A percentile compares a stretch with the other conserved stretches of the same genome.
These are phyloP conservation scores for Drosophila eugracilis DNA, from an alignment of 1,140 invertebrate species.

Conservation along the genomic window DNA sequence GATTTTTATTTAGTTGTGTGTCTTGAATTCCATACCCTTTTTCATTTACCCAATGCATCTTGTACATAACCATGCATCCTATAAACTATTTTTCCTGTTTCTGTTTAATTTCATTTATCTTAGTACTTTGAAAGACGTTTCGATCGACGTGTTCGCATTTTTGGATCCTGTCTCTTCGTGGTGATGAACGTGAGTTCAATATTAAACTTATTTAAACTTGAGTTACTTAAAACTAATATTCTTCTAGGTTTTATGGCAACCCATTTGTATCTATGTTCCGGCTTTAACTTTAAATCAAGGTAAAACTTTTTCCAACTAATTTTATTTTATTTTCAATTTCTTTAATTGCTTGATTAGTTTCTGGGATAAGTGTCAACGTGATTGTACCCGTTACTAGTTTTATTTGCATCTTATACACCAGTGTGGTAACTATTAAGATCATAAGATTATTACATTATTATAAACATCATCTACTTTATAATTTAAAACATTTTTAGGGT, in stretches of 20 bases:
- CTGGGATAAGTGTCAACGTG: constrained; percentile 89
- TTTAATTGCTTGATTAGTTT: constrained; percentile 86
- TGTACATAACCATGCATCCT: constrained; percentile 39
- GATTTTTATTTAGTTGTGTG: constrained; percentile 36
- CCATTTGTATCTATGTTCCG: constrained; percentile 93
- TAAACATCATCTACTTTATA: background rate
- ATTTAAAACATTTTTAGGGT: constrained; percentile 86
- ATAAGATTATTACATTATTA: background rate
- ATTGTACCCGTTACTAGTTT: constrained; percentile 89
- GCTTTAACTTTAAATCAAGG: constrained; percentile 92
- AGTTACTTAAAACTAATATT: background rate
- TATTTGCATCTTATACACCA: constrained; percentile 93
- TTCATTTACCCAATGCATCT: constrained; percentile 2
- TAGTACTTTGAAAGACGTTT: constrained; percentile 93
- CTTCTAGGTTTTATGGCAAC: constrained; percentile 87
- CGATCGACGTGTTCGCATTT: constrained; percentile 88
- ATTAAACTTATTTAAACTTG: too few relatives aligned
- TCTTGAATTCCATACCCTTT: constrained; percentile 1
- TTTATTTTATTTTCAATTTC: background rate
- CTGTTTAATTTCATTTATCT: constrained; percentile 18
- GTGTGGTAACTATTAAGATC: constrained; percentile 87
- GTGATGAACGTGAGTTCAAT: constrained; percentile 87
- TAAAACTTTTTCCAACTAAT: constrained; percentile 33
- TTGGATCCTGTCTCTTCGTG: constrained; percentile 91
- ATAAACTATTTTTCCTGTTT: constrained; percentile 11